Conservation (phyloP, 1,140 invertebrate genomes). For the Orchesella cincta region DNA sequence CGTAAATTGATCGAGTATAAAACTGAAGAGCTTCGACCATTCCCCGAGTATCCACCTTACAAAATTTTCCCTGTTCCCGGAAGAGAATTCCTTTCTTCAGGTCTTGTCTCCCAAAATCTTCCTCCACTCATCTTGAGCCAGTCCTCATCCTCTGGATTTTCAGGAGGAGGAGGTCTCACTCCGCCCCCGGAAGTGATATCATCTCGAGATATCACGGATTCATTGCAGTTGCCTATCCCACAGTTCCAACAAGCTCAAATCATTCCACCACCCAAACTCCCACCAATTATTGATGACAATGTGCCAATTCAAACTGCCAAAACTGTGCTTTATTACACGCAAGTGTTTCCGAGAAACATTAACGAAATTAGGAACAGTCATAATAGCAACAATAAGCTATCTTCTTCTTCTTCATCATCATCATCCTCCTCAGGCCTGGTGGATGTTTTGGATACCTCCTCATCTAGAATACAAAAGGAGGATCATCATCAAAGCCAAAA, state of each 20-base stretch:
- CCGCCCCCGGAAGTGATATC: not conserved
- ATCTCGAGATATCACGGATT: not conserved
- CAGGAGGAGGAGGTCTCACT: too few relatives aligned
- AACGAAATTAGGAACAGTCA: not conserved
- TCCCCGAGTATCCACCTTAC: conserved; percentile 1
- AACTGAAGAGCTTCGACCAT: conserved; percentile 17
- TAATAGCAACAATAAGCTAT: not conserved
- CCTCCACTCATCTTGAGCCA: not conserved
- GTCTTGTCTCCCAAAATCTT: not conserved
- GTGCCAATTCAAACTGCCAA: conserved; percentile 19
- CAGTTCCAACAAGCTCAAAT: conserved; percentile 4
- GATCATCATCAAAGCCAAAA: conserved; percentile 4
- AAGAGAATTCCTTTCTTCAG: not conserved
- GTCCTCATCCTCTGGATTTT: not conserved
- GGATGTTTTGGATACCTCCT: not conserved
- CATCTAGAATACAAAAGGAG: not conserved
- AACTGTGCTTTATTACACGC: conserved; percentile 15
- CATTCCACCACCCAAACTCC: not conserved
- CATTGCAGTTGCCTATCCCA: not conserved
- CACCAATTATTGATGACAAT: not conserved
- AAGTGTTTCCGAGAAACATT: not conserved
- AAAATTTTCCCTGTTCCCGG: conserved; percentile 15
- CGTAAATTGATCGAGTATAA: not conserved
- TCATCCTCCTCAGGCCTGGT: not conserved
- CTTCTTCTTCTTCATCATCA: not conserved